Percentiles rank a stretch among this genome's conserved stretches.
phyloP scores from a whole-genome alignment of 2,888 invertebrate species.

The Euzophera pinguis region DNA sequence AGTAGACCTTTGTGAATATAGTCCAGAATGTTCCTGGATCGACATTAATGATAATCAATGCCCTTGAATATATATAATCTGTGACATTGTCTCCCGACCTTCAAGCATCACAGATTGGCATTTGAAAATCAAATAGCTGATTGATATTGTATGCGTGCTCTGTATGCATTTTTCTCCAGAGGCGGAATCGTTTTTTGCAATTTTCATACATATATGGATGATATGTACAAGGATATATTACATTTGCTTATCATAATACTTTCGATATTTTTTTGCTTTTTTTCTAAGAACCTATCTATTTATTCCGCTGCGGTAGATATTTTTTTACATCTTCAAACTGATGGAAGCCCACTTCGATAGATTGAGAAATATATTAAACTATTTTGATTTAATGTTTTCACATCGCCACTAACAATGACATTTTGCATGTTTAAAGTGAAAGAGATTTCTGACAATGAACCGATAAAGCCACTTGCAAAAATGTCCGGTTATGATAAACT shows the following conservation, averaged over 20 bases:
- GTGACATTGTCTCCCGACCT: conserved; percentile 44
- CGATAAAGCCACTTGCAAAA: no score
- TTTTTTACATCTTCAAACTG: no score
- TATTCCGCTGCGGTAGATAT: no score
- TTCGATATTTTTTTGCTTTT: background rate
- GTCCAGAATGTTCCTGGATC: conserved; percentile 45
- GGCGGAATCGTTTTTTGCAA: conserved; percentile 23
- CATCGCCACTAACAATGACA: no score
- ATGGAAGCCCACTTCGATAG: no score
- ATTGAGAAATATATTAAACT: no score
- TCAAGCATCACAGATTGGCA: conserved; percentile 32
- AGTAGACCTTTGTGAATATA: conserved; percentile 20
- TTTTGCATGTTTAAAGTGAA: no score
- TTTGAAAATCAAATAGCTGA: conserved; percentile 48
- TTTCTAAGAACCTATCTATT: background rate
- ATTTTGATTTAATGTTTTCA: no score
- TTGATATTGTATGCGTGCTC: conserved; percentile 25
- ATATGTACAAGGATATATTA: conserved; percentile 17
- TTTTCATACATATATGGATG: conserved; percentile 22
- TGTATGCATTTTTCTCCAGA: conserved; percentile 20
- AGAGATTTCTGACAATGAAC: no score
- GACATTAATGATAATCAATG: conserved; percentile 36
- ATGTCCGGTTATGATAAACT: no score
- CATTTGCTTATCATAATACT: conserved; percentile 12
- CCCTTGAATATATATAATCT: conserved; percentile 35